phyloP scores from a whole-genome alignment of 2,888 invertebrate species.

The Meteorus colon region DNA sequence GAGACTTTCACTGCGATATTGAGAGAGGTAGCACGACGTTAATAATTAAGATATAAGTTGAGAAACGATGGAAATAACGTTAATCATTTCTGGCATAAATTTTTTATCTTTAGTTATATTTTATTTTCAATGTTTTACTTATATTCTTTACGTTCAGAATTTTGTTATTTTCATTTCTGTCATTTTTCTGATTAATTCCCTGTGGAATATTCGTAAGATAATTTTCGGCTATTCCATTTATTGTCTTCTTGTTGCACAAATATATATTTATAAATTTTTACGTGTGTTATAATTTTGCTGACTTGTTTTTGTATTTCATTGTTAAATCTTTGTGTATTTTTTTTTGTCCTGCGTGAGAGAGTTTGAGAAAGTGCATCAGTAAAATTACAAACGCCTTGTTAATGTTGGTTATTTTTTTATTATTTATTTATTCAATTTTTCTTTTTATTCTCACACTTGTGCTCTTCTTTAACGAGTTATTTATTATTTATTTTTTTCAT shows the following conservation, averaged over 20 bases:
- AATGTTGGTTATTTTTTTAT: neutral
- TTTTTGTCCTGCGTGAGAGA: neutral
- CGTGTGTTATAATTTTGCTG: neutral
- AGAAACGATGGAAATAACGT: conserved; percentile 14
- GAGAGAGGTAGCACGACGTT: neutral
- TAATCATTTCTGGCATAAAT: neutral
- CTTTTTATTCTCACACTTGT: neutral
- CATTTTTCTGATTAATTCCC: neutral
- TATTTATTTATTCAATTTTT: neutral
- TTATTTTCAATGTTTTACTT: neutral
- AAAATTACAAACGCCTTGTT: neutral
- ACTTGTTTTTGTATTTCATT: neutral
- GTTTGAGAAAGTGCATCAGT: neutral
- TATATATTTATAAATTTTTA: neutral
- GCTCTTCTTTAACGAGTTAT: neutral
- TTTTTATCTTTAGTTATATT: neutral
- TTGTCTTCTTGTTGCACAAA: neutral
- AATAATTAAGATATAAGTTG: conserved; percentile 18
- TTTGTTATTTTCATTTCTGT: neutral
- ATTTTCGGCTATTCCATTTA: neutral
- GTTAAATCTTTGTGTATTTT: neutral
- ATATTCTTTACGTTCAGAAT: neutral
- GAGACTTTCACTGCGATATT: conserved; percentile 8
- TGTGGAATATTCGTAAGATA: neutral
- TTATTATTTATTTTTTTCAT: neutral